Base-by-base conservation (phyloP, 1,140 invertebrate genomes). In the Melipona quadrifasciata region DNA sequence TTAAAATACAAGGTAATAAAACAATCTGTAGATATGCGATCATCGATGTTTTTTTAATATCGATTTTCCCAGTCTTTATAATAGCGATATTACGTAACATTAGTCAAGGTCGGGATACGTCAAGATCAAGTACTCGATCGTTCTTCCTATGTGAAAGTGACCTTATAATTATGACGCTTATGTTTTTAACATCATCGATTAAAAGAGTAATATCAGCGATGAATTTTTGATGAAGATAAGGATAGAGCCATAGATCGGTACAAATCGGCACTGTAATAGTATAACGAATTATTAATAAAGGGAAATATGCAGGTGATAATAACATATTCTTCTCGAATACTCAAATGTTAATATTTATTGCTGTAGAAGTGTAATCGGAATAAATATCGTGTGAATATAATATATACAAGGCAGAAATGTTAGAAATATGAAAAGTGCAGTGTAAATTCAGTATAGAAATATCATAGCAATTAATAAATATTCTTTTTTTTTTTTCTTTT, bases 291-390 rank as follows among this genome's bases (percentile, higher is more conserved):
- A 58, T 12, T 1, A 24, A 39, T 24, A 68, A 39, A 39, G 21
- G 67, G 0, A 68, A 68, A 24, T 14, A 11, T 10, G 6, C 31
- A 19, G 16, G 31, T 34, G 8, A 34, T 31, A 31, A 67, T 31
- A 31, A 27, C 21, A 47, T 21, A 57, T 51, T 12, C 6, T 34
- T 75, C 14, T 71, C 0, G 14, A 77, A 21, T 79, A 79, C 31
- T 67, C 31, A 51, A 82, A 82, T 73, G 79, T 72, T 61, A 87
- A 79, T 61, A 68, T 89, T 89, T 89, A 89, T 89, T 89, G 16
- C 27, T 21, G 53, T 75, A 78, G 24, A 87, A 87, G 74, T 78
- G 51, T 88, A 89, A 68, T 88, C 24, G 86, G 88, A 89, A 77
- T 88, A 86, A 71, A 75, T 72, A 61, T 87, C 81, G 47, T 19